phyloP scores from a whole-genome alignment of 2,797 vertebrate species.

The Neoniphon sammara region DNA sequence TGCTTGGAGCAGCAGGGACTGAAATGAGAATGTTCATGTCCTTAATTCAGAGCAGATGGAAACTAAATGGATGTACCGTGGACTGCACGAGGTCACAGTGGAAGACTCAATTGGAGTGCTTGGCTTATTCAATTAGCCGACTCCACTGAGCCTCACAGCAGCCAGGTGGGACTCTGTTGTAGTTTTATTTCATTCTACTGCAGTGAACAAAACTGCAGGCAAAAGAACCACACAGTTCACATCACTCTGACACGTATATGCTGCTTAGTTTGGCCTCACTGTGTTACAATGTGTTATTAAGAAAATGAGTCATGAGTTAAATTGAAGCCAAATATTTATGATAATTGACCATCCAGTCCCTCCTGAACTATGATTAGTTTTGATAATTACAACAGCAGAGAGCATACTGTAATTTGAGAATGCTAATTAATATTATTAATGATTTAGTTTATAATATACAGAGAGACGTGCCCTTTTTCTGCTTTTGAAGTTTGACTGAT shows the following conservation, averaged over 20 bases:
- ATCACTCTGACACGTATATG: neutral
- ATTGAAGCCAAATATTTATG: conserved; percentile 6
- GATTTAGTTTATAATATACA: neutral
- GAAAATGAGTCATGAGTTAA: conserved; percentile 28
- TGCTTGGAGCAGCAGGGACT: conserved; percentile 65
- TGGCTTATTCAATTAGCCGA: conserved; percentile 75
- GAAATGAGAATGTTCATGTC: conserved; percentile 71
- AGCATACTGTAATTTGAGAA: conserved; percentile 3
- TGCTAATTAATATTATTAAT: conserved; percentile 22
- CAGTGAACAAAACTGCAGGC: conserved; percentile 29
- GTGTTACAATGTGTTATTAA: neutral
- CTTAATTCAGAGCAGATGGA: conserved; percentile 79
- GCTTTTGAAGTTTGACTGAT: conserved; percentile 20
- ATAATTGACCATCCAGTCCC: neutral
- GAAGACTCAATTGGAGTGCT: conserved; percentile 73
- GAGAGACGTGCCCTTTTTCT: neutral
- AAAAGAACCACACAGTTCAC: neutral
- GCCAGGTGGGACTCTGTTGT: conserved; percentile 64
- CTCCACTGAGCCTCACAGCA: conserved; percentile 64
- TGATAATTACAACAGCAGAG: conserved; percentile 11
- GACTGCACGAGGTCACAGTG: conserved; percentile 76
- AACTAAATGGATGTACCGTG: conserved; percentile 74
- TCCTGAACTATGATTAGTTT: conserved; percentile 1
- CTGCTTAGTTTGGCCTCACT: neutral
- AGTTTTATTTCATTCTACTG: conserved; percentile 54